phyloP scores from a whole-genome alignment of 2,113 vertebrate species.

The Dryoscopus gambensis region DNA sequence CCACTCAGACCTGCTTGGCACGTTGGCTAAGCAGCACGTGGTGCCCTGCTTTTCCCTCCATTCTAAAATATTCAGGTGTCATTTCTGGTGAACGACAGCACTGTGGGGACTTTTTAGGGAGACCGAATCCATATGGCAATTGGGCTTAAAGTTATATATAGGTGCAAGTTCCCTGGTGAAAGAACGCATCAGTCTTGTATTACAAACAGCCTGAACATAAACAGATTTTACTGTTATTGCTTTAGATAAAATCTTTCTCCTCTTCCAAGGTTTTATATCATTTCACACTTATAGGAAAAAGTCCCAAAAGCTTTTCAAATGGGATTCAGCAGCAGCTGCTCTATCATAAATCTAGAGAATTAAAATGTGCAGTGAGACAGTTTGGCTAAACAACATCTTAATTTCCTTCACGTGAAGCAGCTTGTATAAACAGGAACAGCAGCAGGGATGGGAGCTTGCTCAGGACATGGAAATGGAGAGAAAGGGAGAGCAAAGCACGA shows the following conservation, averaged over 20 bases:
- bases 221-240: not conserved
- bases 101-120: not conserved
- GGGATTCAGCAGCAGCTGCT: conserved; percentile 45
- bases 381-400: conserved; percentile 18
- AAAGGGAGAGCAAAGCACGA: not conserved
- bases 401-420: conserved; percentile 42
- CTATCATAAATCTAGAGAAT: not conserved
- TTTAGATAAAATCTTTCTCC: not conserved
- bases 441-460: not conserved
- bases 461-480: not conserved
- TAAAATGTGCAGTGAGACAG: conserved; percentile 7
- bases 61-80: not conserved
- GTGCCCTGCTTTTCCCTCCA: not conserved
- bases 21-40: not conserved
- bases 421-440: conserved; percentile 6
- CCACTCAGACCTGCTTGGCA: not conserved
- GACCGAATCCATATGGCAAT: not conserved
- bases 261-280: conserved; percentile 8
- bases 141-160: not conserved
- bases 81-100: not conserved
- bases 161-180: not conserved
- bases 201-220: not conserved
- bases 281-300: conserved; percentile 15
- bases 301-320: conserved; percentile 9
- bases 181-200: not conserved